Evolutionary conservation across 2,113 vertebrate genomes (phyloP), one percentile per base, ranked within the genome.

Genomic region (Gavialis gangeticus): DNA sequence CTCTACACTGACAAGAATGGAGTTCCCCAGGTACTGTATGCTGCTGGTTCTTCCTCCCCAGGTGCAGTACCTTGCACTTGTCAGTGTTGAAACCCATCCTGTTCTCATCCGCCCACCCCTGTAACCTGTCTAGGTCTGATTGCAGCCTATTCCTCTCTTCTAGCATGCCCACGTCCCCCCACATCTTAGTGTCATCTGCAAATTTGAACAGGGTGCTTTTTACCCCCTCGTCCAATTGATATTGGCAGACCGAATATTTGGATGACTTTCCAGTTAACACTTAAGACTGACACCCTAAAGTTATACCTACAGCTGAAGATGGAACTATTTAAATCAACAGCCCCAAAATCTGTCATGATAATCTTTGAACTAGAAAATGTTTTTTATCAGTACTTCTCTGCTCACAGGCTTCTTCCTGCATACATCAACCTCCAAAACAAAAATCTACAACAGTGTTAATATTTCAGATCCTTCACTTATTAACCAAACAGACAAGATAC

Each of bases 301-400:
- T 46, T 80, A 75, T 78, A 85, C 84, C 15, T 85, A 58, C 3
- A 89, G 75, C 84, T 87, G 17, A 96, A 0, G 15, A 10, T 37
- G 75, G 82, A 77, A 96, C 82, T 92, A 85, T 94, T 96, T 77
- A 93, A 89, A 82, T 91, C 84, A 94, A 69, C 78, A 77, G 90
- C 77, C 82, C 75, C 79, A 75, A 79, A 59, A 93, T n/a, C 56
- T 75, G 30, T 28, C 21, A 58, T 64, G 25, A 46, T 82, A 94
- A 46, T 84, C 92, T 86, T 86, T 59, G 25, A 22, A 34, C 34
- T 46, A 30, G 25, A 34, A 75, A 62, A 67, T 17, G 28, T 3
- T 46, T 63, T 7, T 67, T 75, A 75, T 75, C 37, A 60, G 13
- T 54, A 12, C 27, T 30, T 34, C 19, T 73, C 34, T 73, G 12